Conservation (phyloP, 2,888 invertebrate genomes). For the Phaedon cochleariae region DNA sequence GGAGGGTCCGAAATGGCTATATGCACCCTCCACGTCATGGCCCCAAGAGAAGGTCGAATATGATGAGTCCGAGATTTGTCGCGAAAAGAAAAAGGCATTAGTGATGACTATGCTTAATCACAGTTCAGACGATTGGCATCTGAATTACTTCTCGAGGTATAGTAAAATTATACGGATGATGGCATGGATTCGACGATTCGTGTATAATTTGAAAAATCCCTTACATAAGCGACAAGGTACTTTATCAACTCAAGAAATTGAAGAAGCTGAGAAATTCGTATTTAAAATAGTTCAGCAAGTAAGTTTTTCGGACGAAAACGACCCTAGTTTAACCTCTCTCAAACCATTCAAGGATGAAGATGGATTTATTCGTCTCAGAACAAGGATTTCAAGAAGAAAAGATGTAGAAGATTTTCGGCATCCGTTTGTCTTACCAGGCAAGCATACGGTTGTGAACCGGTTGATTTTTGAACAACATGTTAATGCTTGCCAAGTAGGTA, state of each 20-base stretch:
- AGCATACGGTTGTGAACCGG: no score
- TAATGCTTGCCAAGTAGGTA: no score
- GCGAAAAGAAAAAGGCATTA: slow-evolving; percentile 6
- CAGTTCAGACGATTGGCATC: slow-evolving; percentile 29
- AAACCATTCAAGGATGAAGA: no score
- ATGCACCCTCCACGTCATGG: slow-evolving; percentile 49
- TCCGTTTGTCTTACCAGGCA: no score
- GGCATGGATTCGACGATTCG: slow-evolving; percentile 8
- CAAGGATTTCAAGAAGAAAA: no score
- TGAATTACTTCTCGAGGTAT: slow-evolving; percentile 26
- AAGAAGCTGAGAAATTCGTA: background rate
- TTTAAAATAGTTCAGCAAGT: background rate
- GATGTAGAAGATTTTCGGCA: no score
- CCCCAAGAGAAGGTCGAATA: no score
- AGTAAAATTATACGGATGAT: background rate
- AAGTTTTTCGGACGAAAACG: no score
- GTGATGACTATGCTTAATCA: slow-evolving; percentile 7
- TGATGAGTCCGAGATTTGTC: slow-evolving; percentile 18
- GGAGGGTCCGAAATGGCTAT: no score
- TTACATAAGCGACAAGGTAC: background rate
- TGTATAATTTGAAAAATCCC: background rate
- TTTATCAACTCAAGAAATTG: background rate
- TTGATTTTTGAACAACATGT: no score
- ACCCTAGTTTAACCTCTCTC: no score
- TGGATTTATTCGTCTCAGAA: no score